These are phyloP conservation scores for Archips xylosteana DNA, from an alignment of 2,888 invertebrate species.

Conservation along the genomic window DNA sequence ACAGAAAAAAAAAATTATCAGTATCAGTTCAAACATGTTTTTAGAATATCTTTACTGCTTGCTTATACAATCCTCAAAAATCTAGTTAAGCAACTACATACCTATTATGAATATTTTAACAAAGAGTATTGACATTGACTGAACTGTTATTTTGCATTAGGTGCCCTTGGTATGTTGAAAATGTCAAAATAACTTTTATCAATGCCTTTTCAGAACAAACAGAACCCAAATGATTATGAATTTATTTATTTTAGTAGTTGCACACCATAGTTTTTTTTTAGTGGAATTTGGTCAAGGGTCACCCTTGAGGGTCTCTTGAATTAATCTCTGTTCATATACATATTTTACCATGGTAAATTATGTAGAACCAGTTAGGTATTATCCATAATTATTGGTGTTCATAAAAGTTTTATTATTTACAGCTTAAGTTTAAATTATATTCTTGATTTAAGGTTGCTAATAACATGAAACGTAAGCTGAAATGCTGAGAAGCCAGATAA, in stretches of 20 bases:
- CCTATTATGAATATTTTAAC: constrained; percentile 11
- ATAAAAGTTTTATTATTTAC: constrained; percentile 10
- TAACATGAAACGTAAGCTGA: too few species aligned
- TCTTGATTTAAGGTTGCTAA: too few species aligned
- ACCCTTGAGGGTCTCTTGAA: neutral
- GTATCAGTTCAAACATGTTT: too few species aligned
- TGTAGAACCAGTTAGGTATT: constrained; percentile 4
- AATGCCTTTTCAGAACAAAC: too few species aligned
- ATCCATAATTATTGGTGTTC: constrained; percentile 17
- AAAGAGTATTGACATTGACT: constrained; percentile 18
- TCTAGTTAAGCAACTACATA: neutral
- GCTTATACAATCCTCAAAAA: too few species aligned
- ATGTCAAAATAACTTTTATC: too few species aligned
- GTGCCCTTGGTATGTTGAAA: neutral
- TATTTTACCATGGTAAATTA: neutral
- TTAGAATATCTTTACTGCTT: too few species aligned
- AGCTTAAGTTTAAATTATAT: neutral
- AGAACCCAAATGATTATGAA: too few species aligned
- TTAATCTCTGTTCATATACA: neutral
- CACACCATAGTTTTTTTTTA: neutral
- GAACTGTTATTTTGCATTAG: neutral
- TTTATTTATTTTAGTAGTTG: too few species aligned
- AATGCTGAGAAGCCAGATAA: too few species aligned
- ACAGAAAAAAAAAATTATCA: too few species aligned
- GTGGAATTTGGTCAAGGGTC: constrained; percentile 14